Conservation (phyloP, 2,113 vertebrate species). For the Heterochromis multidens region DNA sequence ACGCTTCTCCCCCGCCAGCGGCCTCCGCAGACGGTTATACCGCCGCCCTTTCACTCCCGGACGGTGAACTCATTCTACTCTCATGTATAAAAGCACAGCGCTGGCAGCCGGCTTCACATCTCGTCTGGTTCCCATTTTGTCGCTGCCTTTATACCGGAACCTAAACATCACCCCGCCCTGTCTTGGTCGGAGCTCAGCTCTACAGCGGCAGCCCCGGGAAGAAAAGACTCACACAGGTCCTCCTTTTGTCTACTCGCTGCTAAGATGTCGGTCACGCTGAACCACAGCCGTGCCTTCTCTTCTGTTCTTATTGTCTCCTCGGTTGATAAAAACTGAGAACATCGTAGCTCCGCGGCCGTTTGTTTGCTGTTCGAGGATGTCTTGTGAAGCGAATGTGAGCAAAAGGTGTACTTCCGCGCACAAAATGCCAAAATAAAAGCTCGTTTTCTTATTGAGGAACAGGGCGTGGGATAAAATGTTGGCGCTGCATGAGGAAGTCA, state of each 20-base stretch:
- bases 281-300: background rate
- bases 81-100: conserved; percentile 12
- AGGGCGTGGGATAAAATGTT: no score
- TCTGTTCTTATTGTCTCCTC: background rate
- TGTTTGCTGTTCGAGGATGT: background rate
- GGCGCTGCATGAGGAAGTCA: no score
- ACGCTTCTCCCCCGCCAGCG: conserved; percentile 45
- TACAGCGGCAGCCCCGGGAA: background rate
- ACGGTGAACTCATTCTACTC: conserved; percentile 46
- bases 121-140: conserved; percentile 61
- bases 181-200: conserved; percentile 16
- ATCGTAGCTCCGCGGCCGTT: background rate
- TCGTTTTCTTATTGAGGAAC: background rate
- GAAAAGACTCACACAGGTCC: background rate
- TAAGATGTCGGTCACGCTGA: background rate
- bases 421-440: conserved; percentile 26
- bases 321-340: background rate
- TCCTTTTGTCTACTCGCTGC: background rate
- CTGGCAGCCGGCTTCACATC: conserved; percentile 34
- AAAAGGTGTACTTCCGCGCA: background rate
- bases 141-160: conserved; percentile 68
- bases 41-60: conserved; percentile 27
- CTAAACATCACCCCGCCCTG: conserved; percentile 71
- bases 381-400: fast-evolving
- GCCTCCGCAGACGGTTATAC: conserved; percentile 42